phyloP scores from a whole-genome alignment of 2,797 vertebrate genomes.

The Bovichtus diacanthus region DNA sequence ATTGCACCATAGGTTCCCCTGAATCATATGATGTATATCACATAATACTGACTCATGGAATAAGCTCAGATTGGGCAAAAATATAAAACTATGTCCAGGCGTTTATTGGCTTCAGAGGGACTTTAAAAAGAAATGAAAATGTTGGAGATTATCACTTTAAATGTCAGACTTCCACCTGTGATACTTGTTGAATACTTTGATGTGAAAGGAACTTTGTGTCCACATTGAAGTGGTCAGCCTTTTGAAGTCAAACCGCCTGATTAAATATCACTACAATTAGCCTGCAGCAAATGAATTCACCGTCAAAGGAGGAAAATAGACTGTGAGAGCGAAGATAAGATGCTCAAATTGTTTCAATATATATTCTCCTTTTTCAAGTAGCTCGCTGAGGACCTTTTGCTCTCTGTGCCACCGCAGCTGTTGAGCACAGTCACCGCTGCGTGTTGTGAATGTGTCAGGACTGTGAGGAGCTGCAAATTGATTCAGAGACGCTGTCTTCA shows the following conservation, averaged over 20 bases:
- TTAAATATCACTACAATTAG: conserved; percentile 38
- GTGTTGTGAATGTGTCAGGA: conserved; percentile 47
- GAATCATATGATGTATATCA: no score
- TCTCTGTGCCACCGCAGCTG: conserved; percentile 15
- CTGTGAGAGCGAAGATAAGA: conserved; percentile 9
- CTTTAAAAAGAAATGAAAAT: no score
- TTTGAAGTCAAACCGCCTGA: conserved; percentile 11
- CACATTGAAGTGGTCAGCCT: conserved; percentile 4
- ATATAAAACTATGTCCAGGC: no score
- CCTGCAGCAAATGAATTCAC: conserved; percentile 21
- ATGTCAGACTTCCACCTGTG: no score
- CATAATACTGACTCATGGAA: no score
- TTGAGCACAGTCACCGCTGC: conserved; percentile 28
- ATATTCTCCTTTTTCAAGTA: conserved; percentile 5
- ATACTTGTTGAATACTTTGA: neutral
- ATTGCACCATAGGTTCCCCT: no score
- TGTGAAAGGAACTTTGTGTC: neutral
- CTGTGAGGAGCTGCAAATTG: conserved; percentile 39
- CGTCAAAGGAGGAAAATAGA: neutral
- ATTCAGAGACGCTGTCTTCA: conserved; percentile 56
- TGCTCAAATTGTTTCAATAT: conserved; percentile 29
- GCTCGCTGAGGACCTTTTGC: conserved; percentile 26
- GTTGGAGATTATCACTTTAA: no score
- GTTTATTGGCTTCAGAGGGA: no score
- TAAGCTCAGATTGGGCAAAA: no score